Evolutionary conservation across 2,797 vertebrate genomes (phyloP), one percentile per base, ranked within the genome.

Genomic region (Urosaurus nigricauda): DNA sequence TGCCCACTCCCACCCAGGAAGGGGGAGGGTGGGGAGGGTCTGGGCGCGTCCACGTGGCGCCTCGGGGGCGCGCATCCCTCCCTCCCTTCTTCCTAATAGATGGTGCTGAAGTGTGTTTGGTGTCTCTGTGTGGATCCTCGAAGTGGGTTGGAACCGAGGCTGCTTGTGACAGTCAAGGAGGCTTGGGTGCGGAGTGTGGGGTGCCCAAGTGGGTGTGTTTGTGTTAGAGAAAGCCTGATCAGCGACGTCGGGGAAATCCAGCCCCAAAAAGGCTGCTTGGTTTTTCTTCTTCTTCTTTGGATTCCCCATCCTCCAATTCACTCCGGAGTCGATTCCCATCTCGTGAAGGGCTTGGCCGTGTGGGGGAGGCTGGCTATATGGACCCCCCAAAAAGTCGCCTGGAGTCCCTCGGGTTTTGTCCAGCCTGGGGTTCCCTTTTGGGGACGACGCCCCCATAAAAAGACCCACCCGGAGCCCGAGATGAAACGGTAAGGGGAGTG

Each of bases 41-140:
- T 96, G 96, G 96, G 97, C 97, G 97, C 96, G 95, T 96, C n/a
- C 93, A 94, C 90, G 65, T 58, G 58, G 86, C 86, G 93, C 96
- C 74, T 83, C 60, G 85, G 95, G 97, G 91, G 92, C 97, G 97
- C 97, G 97, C 97, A 93, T 19, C 71, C 90, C 85, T 94, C 93
- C 94, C 95, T 32, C 0, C 90, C 85, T 94, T 93, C 94, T 95
- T 32, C 0, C 92, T 93, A 91, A 77, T 29, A 21, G 65, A 40
- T 8, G 65, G 63, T 1, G 68, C 53, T 53, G 24, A 2, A 5
- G 58, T 19, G 58, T 21, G 19, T 4, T 5, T 4, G 17, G 58
- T 60, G 17, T 19, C 17, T 60, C 14, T 19, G 58, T 19, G 58
- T 17, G 19, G 14, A 19, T 5, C 12, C 4, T 7, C 83, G 93